Base-by-base conservation (phyloP, 2,888 invertebrate genomes). In the Trichogramma evanescens region DNA sequence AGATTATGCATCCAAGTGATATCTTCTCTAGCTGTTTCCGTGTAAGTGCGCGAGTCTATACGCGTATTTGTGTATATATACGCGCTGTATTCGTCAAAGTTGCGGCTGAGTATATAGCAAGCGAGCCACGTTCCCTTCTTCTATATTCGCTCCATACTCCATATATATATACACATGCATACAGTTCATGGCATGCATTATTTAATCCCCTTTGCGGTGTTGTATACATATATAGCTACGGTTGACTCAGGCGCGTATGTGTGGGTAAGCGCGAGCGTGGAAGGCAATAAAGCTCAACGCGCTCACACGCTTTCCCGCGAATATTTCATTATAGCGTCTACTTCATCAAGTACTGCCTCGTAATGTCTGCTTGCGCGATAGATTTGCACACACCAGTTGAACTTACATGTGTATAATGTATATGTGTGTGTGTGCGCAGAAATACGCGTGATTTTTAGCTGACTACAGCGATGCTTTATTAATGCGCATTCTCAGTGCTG, bases 1-100 rank as follows among this genome's bases (percentile, higher is more conserved):
- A 75, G 74, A 76, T 77, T 77, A 75, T 69, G 74, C 72, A 72
- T 70, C 71, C 70, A 71, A 72, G 72, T 71, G 71, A 72, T 75
- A 74, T 73, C 71, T 71, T 65, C 26, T 26, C 73, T 69, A 74
- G 73, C 73, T 70, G 26, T 26, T 26, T 71, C 65, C 63, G 67
- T 64, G 67, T 71, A 72, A 61, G 54, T 58, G n/a, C 39, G 38
- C 51, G 9, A 8, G 9, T 7, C n/a, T 52, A 42, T 52, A 42
- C 39, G 39, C 13, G 10, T 41, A 10, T 51, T 70, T 71, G 67
- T 67, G 64, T 60, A 62, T 56, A 66, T 64, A 68, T 61, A 65
- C 26, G 56, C 26, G 7, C 10, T 43, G 41, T 26, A 26, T 26
- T 26, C 26, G 40, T 51, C 50, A 9, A 45, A 8, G 42, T 48